Evolutionary conservation across 1,140 invertebrate species (phyloP), one percentile per base, ranked within the genome.

Genomic region (Antheraea mylitta): DNA sequence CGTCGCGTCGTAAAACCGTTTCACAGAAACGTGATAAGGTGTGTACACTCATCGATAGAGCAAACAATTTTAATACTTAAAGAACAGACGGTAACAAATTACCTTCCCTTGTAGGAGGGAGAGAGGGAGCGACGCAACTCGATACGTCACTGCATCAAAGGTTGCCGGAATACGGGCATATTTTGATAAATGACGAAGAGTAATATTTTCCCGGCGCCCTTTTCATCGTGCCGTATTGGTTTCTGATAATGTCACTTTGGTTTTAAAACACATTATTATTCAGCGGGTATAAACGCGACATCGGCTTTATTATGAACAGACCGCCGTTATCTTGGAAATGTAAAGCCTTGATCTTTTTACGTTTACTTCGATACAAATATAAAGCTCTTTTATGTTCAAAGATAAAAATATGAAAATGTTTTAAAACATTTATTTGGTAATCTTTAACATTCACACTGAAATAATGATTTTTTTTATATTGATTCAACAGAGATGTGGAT

Each of bases 231-330:
- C 18, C 64, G 72, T 73, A 73, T 73, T 67, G 71, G 71, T 70
- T 69, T 73, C 67, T 70, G 72, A 73, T 73, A 73, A 67, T 58
- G 72, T 73, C 68, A 70, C 72, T 69, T 73, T 67, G 65, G 63
- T 67, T 38, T 67, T 69, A 73, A 67, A 69, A 45, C 64, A 48
- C 18, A 9, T 65, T 65, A 48, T 65, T 65, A 42, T 65, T 48
- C 45, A 8, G 38, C 38, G 38, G 38, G 64, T 45, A 48, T 65
- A 65, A 65, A 65, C 13, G 38, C 64, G 64, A 65, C 38, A 48
- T 48, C 64, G 38, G 38, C 42, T 65, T 65, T 65, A 65, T 65
- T 65, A 48, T 13, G 42, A 13, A 18, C n/a, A 42, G 38, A 18
- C 5, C 4, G 13, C 8, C 62, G 3, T 65, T 65, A 65, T 65